These are phyloP conservation scores for Pygoscelis adeliae DNA, from an alignment of 2,113 vertebrate genomes.

Conservation along the genomic window DNA sequence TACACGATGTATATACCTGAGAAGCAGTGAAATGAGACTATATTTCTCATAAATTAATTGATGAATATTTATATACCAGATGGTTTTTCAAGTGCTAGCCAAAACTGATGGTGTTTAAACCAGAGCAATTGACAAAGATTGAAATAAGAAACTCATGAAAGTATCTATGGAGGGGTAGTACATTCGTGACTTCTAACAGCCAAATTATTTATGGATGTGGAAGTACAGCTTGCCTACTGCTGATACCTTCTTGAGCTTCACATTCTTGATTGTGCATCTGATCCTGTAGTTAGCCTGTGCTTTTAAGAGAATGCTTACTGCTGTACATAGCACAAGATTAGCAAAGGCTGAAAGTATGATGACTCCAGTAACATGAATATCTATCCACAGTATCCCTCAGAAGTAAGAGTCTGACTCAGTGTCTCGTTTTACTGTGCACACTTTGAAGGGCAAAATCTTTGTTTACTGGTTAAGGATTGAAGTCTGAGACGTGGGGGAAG, in stretches of 20 bases:
- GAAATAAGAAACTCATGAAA: background rate
- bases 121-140: background rate
- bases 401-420: background rate
- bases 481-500: background rate
- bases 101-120: background rate
- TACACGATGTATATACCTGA: background rate
- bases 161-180: background rate
- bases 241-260: background rate
- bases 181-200: background rate
- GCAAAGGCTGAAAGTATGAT: background rate
- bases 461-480: background rate
- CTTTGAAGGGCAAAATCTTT: background rate
- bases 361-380: background rate
- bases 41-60: background rate
- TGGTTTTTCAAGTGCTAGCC: background rate
- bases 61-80: slow-evolving; percentile 36
- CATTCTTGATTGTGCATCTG: background rate
- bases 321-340: background rate
- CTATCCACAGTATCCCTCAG: background rate
- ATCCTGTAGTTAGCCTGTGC: background rate
- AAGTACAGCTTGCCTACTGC: background rate
- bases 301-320: background rate
- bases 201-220: background rate
- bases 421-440: background rate
- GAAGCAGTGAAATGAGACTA: background rate